Evolutionary conservation across 2,888 invertebrate species (phyloP).

Genomic region (Slavum lentiscoides): DNA sequence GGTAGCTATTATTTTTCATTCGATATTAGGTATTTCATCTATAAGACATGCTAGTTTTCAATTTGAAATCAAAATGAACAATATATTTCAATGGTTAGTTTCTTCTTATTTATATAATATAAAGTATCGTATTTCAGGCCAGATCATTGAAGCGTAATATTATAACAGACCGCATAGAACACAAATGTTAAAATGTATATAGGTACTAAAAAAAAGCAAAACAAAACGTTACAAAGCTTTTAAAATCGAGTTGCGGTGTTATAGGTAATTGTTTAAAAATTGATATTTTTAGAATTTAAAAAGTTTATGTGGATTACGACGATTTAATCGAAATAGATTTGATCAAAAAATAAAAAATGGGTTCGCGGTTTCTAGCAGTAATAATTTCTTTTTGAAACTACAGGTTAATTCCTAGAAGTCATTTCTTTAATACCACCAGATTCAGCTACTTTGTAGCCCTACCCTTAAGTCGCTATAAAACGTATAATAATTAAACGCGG

Average conservation of each 20-base stretch:
- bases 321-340: too few species aligned
- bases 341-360: too few species aligned
- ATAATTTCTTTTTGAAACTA: too few species aligned
- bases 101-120: not conserved
- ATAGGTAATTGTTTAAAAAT: too few species aligned
- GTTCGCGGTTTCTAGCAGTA: too few species aligned
- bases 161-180: not conserved
- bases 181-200: not conserved
- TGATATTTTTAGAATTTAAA: too few species aligned
- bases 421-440: too few species aligned
- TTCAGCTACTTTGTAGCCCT: too few species aligned
- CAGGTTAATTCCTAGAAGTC: too few species aligned
- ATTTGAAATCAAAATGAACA: not conserved
- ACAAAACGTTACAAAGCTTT: not conserved
- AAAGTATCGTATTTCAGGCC: slow-evolving; percentile 9
- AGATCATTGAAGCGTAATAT: not conserved
- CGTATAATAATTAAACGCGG: too few species aligned
- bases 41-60: slow-evolving; percentile 37
- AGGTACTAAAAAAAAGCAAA: not conserved
- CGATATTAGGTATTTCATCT: not conserved
- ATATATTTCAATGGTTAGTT: not conserved
- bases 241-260: not conserved
- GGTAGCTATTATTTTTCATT: not conserved
- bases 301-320: too few species aligned
- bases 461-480: too few species aligned